A percentile compares a stretch with the other conserved stretches of the same genome.
These are phyloP conservation scores for Calliphora vicina DNA, from an alignment of 1,140 invertebrate genomes.

Conservation along the genomic window DNA sequence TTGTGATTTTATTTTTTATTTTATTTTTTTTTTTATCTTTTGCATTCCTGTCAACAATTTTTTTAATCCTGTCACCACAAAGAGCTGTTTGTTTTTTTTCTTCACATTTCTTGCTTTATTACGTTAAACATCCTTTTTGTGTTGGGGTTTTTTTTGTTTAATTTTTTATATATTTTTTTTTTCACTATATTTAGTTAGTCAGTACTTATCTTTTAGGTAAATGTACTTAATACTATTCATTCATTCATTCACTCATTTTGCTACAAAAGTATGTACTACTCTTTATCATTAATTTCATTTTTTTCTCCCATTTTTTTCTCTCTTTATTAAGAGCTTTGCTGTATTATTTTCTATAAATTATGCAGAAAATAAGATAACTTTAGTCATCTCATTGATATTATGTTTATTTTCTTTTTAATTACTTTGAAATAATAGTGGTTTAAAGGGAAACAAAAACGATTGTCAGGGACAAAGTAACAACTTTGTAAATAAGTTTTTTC, in stretches of 20 bases:
- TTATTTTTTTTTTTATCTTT: too few species aligned
- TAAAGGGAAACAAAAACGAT: neutral
- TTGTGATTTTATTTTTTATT: too few species aligned
- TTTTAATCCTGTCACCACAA: slow-evolving; percentile 1
- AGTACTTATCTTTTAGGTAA: slow-evolving; percentile 8
- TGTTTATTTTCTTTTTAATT: slow-evolving; percentile 6
- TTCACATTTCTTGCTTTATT: neutral
- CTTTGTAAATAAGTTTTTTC: too few species aligned
- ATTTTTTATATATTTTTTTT: neutral
- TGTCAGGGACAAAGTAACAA: slow-evolving; percentile 12
- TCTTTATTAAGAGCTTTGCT: neutral
- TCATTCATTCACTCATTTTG: neutral
- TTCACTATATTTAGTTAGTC: neutral
- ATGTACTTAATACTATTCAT: neutral
- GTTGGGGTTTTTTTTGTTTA: neutral
- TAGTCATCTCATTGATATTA: slow-evolving; percentile 3
- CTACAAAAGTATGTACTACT: neutral
- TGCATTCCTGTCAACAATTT: neutral
- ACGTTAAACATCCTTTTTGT: slow-evolving; percentile 9
- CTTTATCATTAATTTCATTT: neutral
- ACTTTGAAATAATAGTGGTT: neutral
- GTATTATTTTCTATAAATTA: slow-evolving; percentile 15
- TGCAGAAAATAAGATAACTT: slow-evolving; percentile 2
- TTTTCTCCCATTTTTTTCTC: neutral
- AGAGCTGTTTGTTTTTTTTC: neutral